phyloP scores from a whole-genome alignment of 35 echinoderm and acorn worm species.

The Strongylocentrotus purpuratus region DNA sequence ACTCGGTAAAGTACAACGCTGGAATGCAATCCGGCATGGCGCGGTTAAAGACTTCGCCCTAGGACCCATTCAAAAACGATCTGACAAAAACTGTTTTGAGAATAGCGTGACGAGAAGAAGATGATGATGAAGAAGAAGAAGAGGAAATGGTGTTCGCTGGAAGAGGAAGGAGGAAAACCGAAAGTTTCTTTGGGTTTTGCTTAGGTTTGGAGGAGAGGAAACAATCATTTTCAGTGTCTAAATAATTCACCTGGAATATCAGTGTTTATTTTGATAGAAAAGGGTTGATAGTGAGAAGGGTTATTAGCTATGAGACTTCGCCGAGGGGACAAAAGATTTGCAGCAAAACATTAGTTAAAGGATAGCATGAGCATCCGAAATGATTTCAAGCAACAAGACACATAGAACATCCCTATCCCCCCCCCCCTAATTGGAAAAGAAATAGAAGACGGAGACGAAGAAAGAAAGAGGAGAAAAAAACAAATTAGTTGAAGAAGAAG shows the following conservation, averaged over 20 bases:
- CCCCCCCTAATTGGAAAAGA: not conserved
- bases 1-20: not conserved
- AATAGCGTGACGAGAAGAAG: not conserved
- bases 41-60: constrained; percentile 7
- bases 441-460: not conserved
- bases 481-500: not conserved
- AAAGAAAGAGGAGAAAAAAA: not conserved
- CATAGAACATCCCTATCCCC: not conserved
- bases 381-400: not conserved
- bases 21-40: not conserved
- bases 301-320: not conserved
- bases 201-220: not conserved
- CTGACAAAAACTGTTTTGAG: constrained; percentile 17
- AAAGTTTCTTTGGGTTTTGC: not conserved
- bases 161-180: not conserved
- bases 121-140: not conserved
- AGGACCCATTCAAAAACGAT: not conserved
- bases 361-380: not conserved
- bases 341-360: not conserved
- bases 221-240: constrained; percentile 51
- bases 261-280: constrained; percentile 37
- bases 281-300: not conserved
- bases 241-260: constrained; percentile 34
- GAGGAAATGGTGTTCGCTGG: not conserved
- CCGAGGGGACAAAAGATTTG: not conserved